phyloP scores from a whole-genome alignment of 1,140 invertebrate genomes.

The Sycobia sp. region DNA sequence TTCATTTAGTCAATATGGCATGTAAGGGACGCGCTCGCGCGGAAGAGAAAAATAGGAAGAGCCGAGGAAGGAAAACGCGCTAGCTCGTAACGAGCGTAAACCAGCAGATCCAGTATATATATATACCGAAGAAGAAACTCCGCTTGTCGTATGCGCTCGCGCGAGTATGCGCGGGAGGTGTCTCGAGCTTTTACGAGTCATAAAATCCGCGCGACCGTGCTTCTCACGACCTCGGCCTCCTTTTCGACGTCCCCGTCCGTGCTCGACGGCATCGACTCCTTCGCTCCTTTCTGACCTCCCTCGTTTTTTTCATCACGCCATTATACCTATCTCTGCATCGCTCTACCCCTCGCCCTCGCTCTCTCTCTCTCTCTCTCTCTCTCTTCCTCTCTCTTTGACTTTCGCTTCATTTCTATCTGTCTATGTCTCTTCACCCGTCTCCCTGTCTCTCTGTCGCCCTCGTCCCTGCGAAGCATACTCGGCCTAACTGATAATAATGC shows the following conservation, averaged over 20 bases:
- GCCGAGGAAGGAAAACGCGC: too few species aligned
- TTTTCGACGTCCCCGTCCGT: constrained; percentile 36
- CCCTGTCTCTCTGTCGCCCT: constrained; percentile 23
- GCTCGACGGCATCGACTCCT: too few species aligned
- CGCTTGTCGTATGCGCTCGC: constrained; percentile 43
- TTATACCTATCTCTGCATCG: too few species aligned
- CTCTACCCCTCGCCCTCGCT: too few species aligned
- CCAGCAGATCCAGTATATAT: neutral
- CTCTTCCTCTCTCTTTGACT: neutral
- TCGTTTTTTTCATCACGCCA: constrained; percentile 42
- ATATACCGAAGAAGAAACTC: constrained; percentile 30
- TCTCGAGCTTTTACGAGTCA: constrained; percentile 60
- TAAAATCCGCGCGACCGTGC: constrained; percentile 56
- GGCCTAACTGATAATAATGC: constrained; percentile 61
- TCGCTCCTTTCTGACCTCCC: constrained; percentile 40
- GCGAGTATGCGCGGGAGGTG: constrained; percentile 39
- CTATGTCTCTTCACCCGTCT: constrained; percentile 19
- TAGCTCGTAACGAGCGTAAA: too few species aligned
- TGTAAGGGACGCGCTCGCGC: too few species aligned
- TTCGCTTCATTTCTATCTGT: constrained; percentile 31
- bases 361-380: too few species aligned
- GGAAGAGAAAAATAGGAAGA: too few species aligned
- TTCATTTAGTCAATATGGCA: too few species aligned
- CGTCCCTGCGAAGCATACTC: constrained; percentile 31
- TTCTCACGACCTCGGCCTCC: constrained; percentile 51